phyloP scores from a whole-genome alignment of 2,113 vertebrate species.

The Seriola aureovittata region DNA sequence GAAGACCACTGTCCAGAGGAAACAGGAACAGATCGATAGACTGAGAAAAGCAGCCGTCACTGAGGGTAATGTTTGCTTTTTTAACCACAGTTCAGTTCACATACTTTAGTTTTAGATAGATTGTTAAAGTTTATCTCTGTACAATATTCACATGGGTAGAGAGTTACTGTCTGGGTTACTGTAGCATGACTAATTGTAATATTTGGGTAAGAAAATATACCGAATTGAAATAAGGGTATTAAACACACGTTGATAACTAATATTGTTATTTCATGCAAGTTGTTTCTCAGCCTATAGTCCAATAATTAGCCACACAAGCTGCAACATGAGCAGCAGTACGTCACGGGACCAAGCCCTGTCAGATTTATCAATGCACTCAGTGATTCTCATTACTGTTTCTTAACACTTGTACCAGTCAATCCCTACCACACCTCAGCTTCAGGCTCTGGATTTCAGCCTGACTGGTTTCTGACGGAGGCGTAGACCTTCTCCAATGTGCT shows the following conservation, averaged over 20 bases:
- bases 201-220: background rate
- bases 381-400: slow-evolving; percentile 39
- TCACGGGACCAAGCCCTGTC: slow-evolving; percentile 24
- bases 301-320: slow-evolving; percentile 34
- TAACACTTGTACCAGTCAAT: slow-evolving; percentile 32
- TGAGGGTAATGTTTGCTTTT: slow-evolving; percentile 59
- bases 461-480: slow-evolving; percentile 66
- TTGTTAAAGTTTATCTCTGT: background rate
- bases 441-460: slow-evolving; percentile 57
- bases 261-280: background rate
- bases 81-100: background rate
- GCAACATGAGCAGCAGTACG: slow-evolving; percentile 38
- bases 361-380: slow-evolving; percentile 7
- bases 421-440: slow-evolving; percentile 61
- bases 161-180: too few relatives aligned
- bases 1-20: slow-evolving; percentile 67
- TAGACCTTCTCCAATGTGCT: slow-evolving; percentile 30
- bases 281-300: background rate
- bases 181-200: background rate
- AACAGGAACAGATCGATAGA: slow-evolving; percentile 71
- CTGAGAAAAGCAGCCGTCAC: slow-evolving; percentile 28
- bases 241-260: background rate
- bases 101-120: background rate
- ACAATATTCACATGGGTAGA: background rate
- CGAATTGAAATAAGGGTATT: background rate